Base-by-base conservation (phyloP, 2,113 vertebrate species). In the Craseonycteris thonglongyai region DNA sequence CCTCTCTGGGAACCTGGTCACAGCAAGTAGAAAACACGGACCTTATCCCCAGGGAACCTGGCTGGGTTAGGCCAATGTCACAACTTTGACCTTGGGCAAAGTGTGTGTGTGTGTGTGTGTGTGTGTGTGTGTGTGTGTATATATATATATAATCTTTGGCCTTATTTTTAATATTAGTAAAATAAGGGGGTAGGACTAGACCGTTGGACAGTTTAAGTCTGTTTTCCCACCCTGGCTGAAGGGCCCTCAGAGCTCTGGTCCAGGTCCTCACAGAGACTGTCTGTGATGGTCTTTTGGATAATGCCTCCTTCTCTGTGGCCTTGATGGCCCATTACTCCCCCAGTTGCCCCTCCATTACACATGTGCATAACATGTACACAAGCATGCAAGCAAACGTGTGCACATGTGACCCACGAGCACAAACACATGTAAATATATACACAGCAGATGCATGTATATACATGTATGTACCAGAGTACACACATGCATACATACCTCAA, bases 401-500 rank as follows among this genome's bases (percentile, higher is more conserved):
- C 12, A 35, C 24, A 65, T 15, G 7, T 33, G n/a, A 22, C 9
- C 22, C 13, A 58, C 18, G n/a, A 49, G 56, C 33, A 38, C 90
- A 56, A 42, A 82, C 10, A 68, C 16, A 38, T 40, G 54, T 3
- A 56, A 56, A 56, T 10, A 33, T 7, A 13, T 74, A 45, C 49
- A 76, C 0, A 30, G 19, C 19, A 19, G 19, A 3, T 3, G 16
- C n/a, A 18, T 10, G 12, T 14, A 22, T 33, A 22, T 47, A 51
- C n/a, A n/a, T 2, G 19, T 1, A 8, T 24, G n/a, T 10, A 69
- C 3, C 6, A 7, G 54, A 42, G 3, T 40, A 61, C 22, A 33
- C 26, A 10, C 0, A 1, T 11, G 9, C 4, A 24, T 9, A 13
- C 26, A 18, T 54, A 19, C 35, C 45, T 51, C 49, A 7, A 6